Evolutionary conservation across 2,797 vertebrate species (phyloP).

Genomic region (Hylomyscus alleni): DNA sequence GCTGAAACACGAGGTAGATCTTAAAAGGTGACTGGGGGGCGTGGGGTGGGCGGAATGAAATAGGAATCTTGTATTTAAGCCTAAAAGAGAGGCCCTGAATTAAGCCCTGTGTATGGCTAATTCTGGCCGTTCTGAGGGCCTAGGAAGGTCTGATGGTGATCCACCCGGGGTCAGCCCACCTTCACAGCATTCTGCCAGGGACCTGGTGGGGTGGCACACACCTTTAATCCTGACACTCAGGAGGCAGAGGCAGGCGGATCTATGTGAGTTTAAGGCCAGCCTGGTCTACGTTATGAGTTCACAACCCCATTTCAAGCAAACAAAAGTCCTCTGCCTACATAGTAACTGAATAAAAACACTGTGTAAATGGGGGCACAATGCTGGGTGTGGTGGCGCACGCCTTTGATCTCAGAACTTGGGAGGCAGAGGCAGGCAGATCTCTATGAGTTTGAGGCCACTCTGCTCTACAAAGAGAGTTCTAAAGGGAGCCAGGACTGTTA

Average conservation of each 20-base stretch:
- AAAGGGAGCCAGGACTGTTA: no score
- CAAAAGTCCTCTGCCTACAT: neutral
- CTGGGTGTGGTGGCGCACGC: neutral
- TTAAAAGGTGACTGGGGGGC: neutral
- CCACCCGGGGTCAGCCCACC: rapidly evolving
- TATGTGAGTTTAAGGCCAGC: neutral
- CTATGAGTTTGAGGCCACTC: neutral
- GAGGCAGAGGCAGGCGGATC: no score
- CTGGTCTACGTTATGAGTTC: neutral
- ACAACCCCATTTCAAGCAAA: neutral
- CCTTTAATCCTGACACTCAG: neutral
- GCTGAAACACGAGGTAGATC: neutral
- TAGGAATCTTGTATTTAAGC: neutral
- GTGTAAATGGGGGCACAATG: neutral
- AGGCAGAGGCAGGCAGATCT: neutral
- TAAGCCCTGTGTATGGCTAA: no score
- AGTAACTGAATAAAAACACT: neutral
- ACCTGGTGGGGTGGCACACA: neutral
- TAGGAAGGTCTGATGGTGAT: neutral
- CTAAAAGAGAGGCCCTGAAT: neutral
- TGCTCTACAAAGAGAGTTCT: neutral
- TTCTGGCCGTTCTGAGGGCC: neutral
- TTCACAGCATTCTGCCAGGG: neutral
- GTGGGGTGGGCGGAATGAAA: neutral
- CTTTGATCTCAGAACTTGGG: neutral